A percentile compares a stretch with the other conserved stretches of the same genome.
phyloP scores from a whole-genome alignment of 2,113 vertebrate species.

The Austrofundulus limnaeus region DNA sequence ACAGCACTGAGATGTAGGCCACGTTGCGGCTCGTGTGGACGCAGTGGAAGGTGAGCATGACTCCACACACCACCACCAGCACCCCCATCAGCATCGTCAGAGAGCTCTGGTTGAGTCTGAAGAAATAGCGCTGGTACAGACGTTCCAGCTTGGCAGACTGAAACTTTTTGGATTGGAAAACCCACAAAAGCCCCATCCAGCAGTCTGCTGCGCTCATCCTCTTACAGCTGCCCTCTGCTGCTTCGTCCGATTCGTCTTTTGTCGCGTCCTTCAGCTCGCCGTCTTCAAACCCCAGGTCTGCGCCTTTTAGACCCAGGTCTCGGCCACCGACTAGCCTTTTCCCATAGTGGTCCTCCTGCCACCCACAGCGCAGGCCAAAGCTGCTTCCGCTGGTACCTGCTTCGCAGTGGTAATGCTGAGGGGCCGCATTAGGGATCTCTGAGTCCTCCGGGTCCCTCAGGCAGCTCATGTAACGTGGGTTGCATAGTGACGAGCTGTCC shows the following conservation, averaged over 20 bases:
- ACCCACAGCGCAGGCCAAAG: slow-evolving; percentile 83
- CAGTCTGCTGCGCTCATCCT: slow-evolving; percentile 72
- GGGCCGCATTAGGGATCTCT: slow-evolving; percentile 62
- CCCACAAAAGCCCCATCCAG: slow-evolving; percentile 79
- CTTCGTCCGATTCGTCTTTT: slow-evolving; percentile 58
- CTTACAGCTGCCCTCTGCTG: slow-evolving; percentile 38
- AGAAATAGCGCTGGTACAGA: slow-evolving; percentile 97
- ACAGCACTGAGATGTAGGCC: slow-evolving; percentile 81
- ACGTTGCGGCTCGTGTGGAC: slow-evolving; percentile 64
- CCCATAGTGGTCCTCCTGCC: slow-evolving; percentile 94
- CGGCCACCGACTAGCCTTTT: slow-evolving; percentile 74
- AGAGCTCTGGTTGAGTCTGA: slow-evolving; percentile 98
- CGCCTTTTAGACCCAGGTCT: slow-evolving; percentile 83
- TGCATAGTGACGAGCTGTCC: slow-evolving; percentile 82
- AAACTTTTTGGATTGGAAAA: slow-evolving; percentile 97
- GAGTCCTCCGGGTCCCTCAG: slow-evolving; percentile 86
- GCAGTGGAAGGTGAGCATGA: slow-evolving; percentile 92
- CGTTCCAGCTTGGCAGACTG: slow-evolving; percentile 93
- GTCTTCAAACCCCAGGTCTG: slow-evolving; percentile 87
- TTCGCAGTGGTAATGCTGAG: slow-evolving; percentile 67
- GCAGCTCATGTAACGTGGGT: slow-evolving; percentile 93
- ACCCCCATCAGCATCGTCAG: slow-evolving; percentile 95
- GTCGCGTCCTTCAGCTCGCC: slow-evolving; percentile 75
- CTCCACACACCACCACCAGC: slow-evolving; percentile 86
- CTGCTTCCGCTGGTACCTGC: slow-evolving; percentile 67